Evolutionary conservation across 2,888 invertebrate species (phyloP).

Genomic region (Apotomis betuletana): DNA sequence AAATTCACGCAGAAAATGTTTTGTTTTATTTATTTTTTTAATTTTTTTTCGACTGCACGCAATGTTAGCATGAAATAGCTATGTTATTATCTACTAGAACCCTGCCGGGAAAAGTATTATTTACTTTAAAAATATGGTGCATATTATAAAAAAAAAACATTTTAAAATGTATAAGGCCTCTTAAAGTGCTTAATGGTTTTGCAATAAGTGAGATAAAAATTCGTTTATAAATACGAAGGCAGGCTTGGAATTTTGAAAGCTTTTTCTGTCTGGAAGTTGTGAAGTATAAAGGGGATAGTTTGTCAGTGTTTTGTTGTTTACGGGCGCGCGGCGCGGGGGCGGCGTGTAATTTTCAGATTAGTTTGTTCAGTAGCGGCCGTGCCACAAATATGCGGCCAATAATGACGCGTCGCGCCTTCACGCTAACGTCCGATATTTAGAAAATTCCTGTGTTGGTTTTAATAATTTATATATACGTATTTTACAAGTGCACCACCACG

Average conservation of each 20-base stretch:
- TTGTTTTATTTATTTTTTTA: no score
- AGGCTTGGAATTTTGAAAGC: slow-evolving; percentile 8
- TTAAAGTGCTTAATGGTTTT: no score
- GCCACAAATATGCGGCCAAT: slow-evolving; percentile 76
- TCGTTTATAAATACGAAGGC: background rate
- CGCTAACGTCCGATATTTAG: slow-evolving; percentile 7
- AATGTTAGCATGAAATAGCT: no score
- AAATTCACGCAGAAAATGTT: no score
- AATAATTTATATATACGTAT: no score
- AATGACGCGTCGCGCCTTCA: slow-evolving; percentile 54
- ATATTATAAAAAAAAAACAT: no score
- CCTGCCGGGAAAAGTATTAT: no score
- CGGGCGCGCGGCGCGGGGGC: slow-evolving; percentile 48
- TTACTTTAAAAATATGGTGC: no score
- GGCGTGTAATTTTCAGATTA: slow-evolving; percentile 81
- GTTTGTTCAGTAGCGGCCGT: slow-evolving; percentile 75
- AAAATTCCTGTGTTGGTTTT: slow-evolving; percentile 2
- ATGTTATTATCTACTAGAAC: no score
- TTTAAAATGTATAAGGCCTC: no score
- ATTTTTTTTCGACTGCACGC: no score
- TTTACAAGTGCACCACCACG: no score
- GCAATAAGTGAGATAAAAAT: background rate
- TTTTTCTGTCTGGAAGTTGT: slow-evolving; percentile 22
- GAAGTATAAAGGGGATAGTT: slow-evolving; percentile 50
- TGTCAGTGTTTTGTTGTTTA: slow-evolving; percentile 65